Conservation (phyloP, 2,797 vertebrate species). For the Lepus oiostolus region DNA sequence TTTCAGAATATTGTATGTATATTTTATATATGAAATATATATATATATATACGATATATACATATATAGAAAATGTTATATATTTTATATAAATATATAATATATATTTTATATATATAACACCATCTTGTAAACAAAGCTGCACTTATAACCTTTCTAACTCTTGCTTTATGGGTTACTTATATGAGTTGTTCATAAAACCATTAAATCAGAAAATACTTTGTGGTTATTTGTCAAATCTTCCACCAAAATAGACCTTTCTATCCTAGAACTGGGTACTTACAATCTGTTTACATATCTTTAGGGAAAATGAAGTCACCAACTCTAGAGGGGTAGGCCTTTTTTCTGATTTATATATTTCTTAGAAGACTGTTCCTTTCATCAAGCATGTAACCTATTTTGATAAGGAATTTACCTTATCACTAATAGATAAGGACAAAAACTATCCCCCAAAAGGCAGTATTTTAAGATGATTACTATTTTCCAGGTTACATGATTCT, state of each 20-base stretch:
- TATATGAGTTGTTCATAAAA: neutral
- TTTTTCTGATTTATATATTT: neutral
- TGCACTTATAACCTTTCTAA: neutral
- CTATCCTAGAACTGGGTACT: neutral
- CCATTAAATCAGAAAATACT: neutral
- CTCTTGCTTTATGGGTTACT: neutral
- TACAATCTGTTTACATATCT: neutral
- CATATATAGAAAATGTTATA: neutral
- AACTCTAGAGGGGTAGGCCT: neutral
- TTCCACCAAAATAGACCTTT: neutral
- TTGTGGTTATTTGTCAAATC: neutral
- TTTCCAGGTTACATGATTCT: neutral
- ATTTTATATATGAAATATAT: no score
- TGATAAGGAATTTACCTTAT: neutral
- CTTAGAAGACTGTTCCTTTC: neutral
- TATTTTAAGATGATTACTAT: neutral
- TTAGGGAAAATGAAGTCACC: neutral
- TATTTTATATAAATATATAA: no score
- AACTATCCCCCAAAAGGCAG: neutral
- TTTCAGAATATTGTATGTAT: neutral
- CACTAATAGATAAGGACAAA: neutral
- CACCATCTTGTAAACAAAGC: neutral
- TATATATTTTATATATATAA: neutral
- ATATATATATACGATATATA: no score
- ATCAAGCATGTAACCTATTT: neutral